A percentile compares a stretch with the other conserved stretches of the same genome.
Conservation (phyloP, 2,797 vertebrate genomes). For the Sebastolobus alascanus region DNA sequence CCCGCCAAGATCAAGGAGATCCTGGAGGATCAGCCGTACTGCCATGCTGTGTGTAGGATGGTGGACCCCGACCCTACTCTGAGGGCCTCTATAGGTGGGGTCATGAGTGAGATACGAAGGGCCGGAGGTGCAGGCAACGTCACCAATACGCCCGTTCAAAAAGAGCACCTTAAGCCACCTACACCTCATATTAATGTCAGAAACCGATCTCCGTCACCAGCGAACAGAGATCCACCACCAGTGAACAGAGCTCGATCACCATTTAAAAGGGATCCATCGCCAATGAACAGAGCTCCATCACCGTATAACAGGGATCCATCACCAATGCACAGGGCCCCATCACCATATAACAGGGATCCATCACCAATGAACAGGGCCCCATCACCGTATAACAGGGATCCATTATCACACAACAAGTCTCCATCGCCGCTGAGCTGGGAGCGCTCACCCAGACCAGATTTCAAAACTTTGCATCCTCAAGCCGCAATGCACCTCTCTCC, state of each 20-base stretch:
- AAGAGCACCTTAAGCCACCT: conserved; percentile 30
- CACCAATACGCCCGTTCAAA: neutral
- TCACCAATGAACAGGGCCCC: neutral
- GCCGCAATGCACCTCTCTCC: neutral
- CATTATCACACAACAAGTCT: neutral
- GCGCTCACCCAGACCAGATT: conserved; percentile 28
- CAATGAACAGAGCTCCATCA: neutral
- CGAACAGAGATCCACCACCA: conserved; percentile 18
- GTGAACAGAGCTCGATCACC: neutral
- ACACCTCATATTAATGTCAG: neutral
- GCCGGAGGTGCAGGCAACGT: conserved; percentile 10
- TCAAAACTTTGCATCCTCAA: neutral
- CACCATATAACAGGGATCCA: neutral
- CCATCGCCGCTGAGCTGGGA: conserved; percentile 41
- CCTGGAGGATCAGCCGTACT: conserved; percentile 72
- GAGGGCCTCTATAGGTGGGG: conserved; percentile 71
- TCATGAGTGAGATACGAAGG: conserved; percentile 75
- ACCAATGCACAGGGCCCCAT: neutral
- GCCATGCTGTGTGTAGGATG: conserved; percentile 76
- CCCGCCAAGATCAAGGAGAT: conserved; percentile 78
- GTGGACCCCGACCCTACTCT: conserved; percentile 63
- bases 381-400: neutral
- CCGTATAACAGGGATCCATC: neutral
- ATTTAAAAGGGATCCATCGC: neutral
- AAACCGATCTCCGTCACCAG: conserved; percentile 53